Evolutionary conservation across 2,797 vertebrate genomes (phyloP), one percentile per base, ranked within the genome.

Genomic region (Catostomus latipinnis): DNA sequence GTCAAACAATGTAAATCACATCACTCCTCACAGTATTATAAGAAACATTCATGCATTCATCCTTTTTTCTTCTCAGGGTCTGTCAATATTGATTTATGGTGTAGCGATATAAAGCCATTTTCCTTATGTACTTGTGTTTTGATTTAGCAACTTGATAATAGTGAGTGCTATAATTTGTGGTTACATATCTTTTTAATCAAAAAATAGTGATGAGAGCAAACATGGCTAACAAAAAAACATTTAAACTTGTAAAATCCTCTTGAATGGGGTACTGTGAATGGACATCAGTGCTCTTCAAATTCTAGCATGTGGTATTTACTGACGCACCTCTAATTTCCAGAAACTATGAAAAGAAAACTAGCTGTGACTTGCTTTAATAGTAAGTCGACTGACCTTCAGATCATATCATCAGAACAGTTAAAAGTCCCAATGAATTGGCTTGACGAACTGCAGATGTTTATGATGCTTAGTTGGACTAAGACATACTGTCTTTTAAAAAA

Each of bases 331-430:
- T 62, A 65, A 58, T 78, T 67, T 62, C 53, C 73, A 56, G 56
- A 52, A 12, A 48, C 54, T 74, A 69, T 76, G 71, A 46, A 70
- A 75, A 75, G 43, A 60, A 79, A 77, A 76, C 73, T 8, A 10
- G 76, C 74, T 68, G 10, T 13, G 61, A 76, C 82, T 77, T 49
- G 80, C 54, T 76, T 49, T 52, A 53, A 52, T 78, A 65, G 54
- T 50, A 76, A 45, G 16, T 56, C 66, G 43, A 43, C 49, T 78
- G 45, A 61, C 68, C 54, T 50, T n/a, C 1, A 53, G 10, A 69
- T 65, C 34, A 14, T 60, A 49, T 73, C 12, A 10, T 61, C 22
- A 34, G 34, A 34, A 34, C 34, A 34, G 34, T 34, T 34, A 34
- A 34, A 34, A 34, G 34, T 34, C 34, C 34, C 34, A 34, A 34